Conservation (phyloP, 2,797 vertebrate species). For the Trematomus bernacchii region DNA sequence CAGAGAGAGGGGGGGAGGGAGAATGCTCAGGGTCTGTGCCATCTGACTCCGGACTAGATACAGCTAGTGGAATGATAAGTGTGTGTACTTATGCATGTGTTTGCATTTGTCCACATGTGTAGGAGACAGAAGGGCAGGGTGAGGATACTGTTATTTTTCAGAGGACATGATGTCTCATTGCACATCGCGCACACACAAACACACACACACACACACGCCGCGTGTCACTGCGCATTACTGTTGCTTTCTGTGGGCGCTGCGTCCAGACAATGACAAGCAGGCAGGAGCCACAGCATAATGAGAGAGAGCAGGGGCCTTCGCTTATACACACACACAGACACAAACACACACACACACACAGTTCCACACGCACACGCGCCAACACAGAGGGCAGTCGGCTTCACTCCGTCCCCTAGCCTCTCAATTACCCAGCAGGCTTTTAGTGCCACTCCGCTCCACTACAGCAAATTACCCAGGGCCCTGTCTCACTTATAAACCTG, state of each 20-base stretch:
- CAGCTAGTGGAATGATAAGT: slow-evolving; percentile 56
- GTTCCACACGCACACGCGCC: slow-evolving; percentile 42
- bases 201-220: slow-evolving; percentile 64
- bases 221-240: slow-evolving; percentile 84
- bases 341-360: slow-evolving; percentile 5
- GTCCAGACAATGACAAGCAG: slow-evolving; percentile 87
- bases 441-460: slow-evolving; percentile 91
- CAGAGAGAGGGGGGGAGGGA: not conserved
- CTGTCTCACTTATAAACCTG: slow-evolving; percentile 91
- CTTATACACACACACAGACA: slow-evolving; percentile 46
- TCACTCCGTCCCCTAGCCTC: slow-evolving; percentile 88
- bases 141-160: slow-evolving; percentile 82
- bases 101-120: slow-evolving; percentile 64
- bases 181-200: slow-evolving; percentile 69
- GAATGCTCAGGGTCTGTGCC: slow-evolving; percentile 10
- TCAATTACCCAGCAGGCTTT: slow-evolving; percentile 98
- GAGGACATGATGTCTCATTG: slow-evolving; percentile 87
- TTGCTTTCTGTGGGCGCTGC: slow-evolving; percentile 85
- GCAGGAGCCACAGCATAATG: slow-evolving; percentile 90
- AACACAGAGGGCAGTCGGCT: slow-evolving; percentile 81
- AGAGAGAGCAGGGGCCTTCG: slow-evolving; percentile 88
- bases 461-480: slow-evolving; percentile 96
- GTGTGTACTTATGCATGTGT: slow-evolving; percentile 58
- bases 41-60: slow-evolving; percentile 42
- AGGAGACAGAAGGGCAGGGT: slow-evolving; percentile 59